Base-by-base conservation (phyloP, 2,113 vertebrate species). In the Synchiropus splendidus region DNA sequence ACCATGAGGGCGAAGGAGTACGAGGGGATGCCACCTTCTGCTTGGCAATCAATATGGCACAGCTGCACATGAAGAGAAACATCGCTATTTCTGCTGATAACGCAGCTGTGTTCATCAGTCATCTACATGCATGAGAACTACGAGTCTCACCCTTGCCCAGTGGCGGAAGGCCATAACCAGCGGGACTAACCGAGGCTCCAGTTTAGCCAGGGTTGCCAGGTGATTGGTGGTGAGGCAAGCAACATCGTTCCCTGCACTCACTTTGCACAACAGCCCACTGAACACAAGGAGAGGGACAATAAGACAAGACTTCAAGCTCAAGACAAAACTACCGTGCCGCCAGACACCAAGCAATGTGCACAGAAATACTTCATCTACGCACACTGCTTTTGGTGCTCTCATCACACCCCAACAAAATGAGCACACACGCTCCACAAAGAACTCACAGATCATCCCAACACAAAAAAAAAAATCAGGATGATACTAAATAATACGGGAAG, bases 1-100 rank as follows among this genome's bases (percentile, higher is more conserved):
- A 92, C 92, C 95, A 98, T 98, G 83, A 98, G 90, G 69, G 93
- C 89, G 63, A 97, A 91, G 16, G 92, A 95, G 74, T 98, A 98
- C 0, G 95, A 97, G 2, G 95, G 95, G 61, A 98, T 90, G 31
- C 94, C 95, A 31, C 94, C 95, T 79, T 98, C 95, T 16, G 90
- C 88, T 70, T 97, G 95, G 72, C 91, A 96, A 70, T 98, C 95
- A 51, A 98, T 91, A 75, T 97, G 92, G 74, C 92, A 97, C 59
- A 97, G 80, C 94, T 98, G 54, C 12, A 58, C 70, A 48, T 21
- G 73, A 40, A 44, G 18, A 1, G 32, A 14, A 9, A 9, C 46
- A 32, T 4, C 9, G 4, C 5, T 6, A 35, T 13, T 1, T 50
- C 1, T n/a, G n/a, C n/a, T n/a, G n/a, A n/a, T n/a, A n/a, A n/a